A percentile compares a stretch with the other conserved stretches of the same genome.
Evolutionary conservation across 2,797 vertebrate genomes (phyloP).

Genomic region (Acanthurus leucopareius): DNA sequence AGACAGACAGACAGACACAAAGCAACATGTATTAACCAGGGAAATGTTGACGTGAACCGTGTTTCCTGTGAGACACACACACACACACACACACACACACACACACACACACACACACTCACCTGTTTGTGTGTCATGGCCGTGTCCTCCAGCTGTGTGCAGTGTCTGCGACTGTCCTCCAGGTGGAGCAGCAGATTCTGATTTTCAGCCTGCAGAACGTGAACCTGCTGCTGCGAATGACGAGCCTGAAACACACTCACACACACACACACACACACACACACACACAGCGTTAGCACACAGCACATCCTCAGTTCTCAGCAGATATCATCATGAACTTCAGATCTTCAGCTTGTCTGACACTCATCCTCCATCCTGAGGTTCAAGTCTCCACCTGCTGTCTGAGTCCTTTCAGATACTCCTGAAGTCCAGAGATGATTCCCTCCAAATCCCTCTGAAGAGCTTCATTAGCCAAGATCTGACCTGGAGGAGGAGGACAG

Average conservation of each 20-base stretch:
- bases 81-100: too few relatives aligned
- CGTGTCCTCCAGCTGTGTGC: slow-evolving; percentile 85
- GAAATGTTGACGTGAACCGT: background rate
- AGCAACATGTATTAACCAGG: background rate
- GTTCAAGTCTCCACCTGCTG: slow-evolving; percentile 60
- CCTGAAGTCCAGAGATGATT: slow-evolving; percentile 90
- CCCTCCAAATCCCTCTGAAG: slow-evolving; percentile 92
- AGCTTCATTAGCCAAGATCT: slow-evolving; percentile 92
- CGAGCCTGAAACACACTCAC: slow-evolving; percentile 79
- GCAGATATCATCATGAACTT: background rate
- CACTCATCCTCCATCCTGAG: background rate
- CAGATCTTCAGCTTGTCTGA: too few relatives aligned
- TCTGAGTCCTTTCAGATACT: slow-evolving; percentile 90
- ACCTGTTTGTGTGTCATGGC: slow-evolving; percentile 83
- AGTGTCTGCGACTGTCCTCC: slow-evolving; percentile 85
- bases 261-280: background rate
- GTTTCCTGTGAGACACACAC: background rate
- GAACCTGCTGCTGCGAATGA: slow-evolving; percentile 84
- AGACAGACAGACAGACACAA: background rate
- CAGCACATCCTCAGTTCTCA: background rate
- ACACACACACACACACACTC: too few relatives aligned
- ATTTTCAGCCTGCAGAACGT: slow-evolving; percentile 86
- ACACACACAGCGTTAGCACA: background rate
- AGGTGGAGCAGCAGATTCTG: slow-evolving; percentile 85
- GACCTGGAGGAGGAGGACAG: slow-evolving; percentile 83